Percentiles rank a stretch among this genome's conserved stretches.
Evolutionary conservation across 2,888 invertebrate genomes (phyloP).

Genomic region (Myathropa florea): DNA sequence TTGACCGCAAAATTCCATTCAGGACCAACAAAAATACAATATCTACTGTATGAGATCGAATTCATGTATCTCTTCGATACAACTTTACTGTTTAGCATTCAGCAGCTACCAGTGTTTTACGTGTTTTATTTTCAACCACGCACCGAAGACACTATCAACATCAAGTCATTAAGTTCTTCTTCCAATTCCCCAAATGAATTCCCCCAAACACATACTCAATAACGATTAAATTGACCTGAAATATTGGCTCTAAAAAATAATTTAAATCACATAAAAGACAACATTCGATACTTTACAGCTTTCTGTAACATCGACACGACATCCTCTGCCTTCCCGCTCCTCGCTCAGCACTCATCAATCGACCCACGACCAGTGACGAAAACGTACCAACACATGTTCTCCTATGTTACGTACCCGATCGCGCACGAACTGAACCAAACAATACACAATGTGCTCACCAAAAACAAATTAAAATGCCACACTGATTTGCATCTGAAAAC

Average conservation of each 20-base stretch:
- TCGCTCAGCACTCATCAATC: neutral
- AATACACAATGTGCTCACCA: constrained; percentile 58
- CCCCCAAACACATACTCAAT: constrained; percentile 46
- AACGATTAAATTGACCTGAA: constrained; percentile 69
- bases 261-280: constrained; percentile 66
- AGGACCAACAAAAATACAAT: constrained; percentile 7
- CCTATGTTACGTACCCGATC: constrained; percentile 53
- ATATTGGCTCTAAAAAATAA: constrained; percentile 68
- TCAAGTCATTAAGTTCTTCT: constrained; percentile 55
- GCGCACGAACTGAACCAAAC: constrained; percentile 39
- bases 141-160: constrained; percentile 39
- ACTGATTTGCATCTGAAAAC: constrained; percentile 69
- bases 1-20: constrained; percentile 43
- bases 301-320: constrained; percentile 40
- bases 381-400: constrained; percentile 56
- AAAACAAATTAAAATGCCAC: constrained; percentile 71
- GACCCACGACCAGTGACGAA: neutral
- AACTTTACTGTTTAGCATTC: constrained; percentile 44
- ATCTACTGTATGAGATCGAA: constrained; percentile 20
- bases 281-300: constrained; percentile 63
- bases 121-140: constrained; percentile 50
- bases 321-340: neutral
- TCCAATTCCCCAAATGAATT: constrained; percentile 39
- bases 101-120: constrained; percentile 67
- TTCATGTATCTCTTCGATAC: constrained; percentile 31